Percentiles rank a stretch among this genome's conserved stretches.
Conservation (phyloP, 2,113 vertebrate species). For the Lasiurus cinereus region DNA sequence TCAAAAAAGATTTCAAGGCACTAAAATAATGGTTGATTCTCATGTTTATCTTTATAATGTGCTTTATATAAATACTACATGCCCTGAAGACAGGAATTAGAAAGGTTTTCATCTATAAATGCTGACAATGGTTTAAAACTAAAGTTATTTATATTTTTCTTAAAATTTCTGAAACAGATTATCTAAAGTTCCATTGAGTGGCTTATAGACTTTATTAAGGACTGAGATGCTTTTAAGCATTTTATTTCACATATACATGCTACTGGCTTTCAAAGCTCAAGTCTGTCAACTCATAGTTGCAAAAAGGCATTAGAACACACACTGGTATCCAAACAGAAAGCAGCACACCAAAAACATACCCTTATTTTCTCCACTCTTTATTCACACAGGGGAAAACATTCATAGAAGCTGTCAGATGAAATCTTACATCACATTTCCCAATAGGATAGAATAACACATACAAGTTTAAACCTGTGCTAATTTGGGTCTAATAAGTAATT, state of each 20-base stretch:
- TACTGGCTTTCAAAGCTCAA: neutral
- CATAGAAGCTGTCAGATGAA: neutral
- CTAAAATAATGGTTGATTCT: neutral
- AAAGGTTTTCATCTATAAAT: neutral
- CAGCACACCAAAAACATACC: neutral
- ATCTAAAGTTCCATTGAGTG: neutral
- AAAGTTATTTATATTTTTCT: neutral
- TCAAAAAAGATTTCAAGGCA: neutral
- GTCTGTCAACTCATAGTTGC: accelerated
- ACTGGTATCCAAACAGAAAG: neutral
- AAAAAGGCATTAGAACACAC: neutral
- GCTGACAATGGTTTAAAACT: neutral
- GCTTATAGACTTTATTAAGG: neutral
- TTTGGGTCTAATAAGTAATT: neutral
- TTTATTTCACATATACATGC: neutral
- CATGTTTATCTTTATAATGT: neutral
- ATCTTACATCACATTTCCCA: neutral
- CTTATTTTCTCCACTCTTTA: neutral
- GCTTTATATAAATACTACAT: neutral
- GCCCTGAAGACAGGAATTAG: neutral
- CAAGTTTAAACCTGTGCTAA: neutral
- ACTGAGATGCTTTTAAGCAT: neutral
- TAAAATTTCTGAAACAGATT: neutral
- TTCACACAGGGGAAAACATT: neutral
- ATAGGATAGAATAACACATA: neutral